Evolutionary conservation across 2,888 invertebrate species (phyloP), one percentile per base, ranked within the genome.

Genomic region (Aproaerema taeniolella): DNA sequence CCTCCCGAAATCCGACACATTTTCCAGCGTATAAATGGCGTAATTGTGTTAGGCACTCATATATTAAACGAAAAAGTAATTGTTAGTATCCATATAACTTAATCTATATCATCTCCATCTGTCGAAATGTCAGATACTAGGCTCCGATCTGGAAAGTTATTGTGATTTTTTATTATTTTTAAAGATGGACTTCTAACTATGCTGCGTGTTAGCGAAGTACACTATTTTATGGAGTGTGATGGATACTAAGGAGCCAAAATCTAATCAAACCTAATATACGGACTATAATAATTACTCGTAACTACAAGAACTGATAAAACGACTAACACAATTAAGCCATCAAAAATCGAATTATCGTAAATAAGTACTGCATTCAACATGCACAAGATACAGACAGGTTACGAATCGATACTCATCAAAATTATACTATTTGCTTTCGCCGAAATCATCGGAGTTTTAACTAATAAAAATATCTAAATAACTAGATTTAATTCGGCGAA

Each of bases 311-410:
- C 65, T 66, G 53, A 49, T 61, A 65, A 64, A n/a, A 57, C 61
- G 63, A 55, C 35, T 45, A 52, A 71, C 75, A 74, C 77, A 79
- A 75, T 73, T 76, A 82, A 79, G 80, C 82, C 83, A 82, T 76
- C 75, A 68, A 70, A 62, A 52, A 70, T 61, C 61, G 60, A 20
- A 7, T 20, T 56, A 50, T 52, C 62, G 53, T 55, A 55, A 47
- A 57, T 46, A 20, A 4, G 5, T 4, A 4, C 4, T 49, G 53
- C 76, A 77, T 77, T 71, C 77, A 74, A 44, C 53, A 37, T 36
- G 38, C 39, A n/a, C n/a, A n/a, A n/a, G n/a, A n/a, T n/a, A n/a
- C n/a, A n/a, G n/a, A n/a, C n/a, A n/a, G n/a, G n/a, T n/a, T n/a
- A n/a, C n/a, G n/a, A n/a, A n/a, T n/a, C n/a, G n/a, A n/a, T n/a